Evolutionary conservation across 2,113 vertebrate genomes (phyloP), one percentile per base, ranked within the genome.

Genomic region (Pomatostomus ruficeps): DNA sequence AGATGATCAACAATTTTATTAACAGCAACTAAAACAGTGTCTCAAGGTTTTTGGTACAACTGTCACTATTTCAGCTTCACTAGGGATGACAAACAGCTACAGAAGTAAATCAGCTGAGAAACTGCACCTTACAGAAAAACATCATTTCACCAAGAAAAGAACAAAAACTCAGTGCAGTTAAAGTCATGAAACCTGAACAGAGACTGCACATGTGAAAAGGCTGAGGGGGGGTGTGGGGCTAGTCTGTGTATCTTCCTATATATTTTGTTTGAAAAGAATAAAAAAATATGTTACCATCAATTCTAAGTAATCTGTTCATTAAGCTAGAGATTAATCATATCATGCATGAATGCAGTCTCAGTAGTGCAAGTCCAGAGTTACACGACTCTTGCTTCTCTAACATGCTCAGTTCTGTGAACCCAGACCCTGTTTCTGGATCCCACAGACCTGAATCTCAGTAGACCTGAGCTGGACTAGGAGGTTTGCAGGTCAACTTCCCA

Each of bases 141-240:
- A 48, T 11, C 1, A 63, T 38, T 94, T 79, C 49, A 85, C 16
- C 4, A 5, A 36, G 20, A 36, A 72, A 46, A 65, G 8, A 65
- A 66, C 17, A 76, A 67, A 75, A 75, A 1, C 5, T 58, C 49
- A 26, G 7, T 80, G 76, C 36, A 85, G 19, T 18, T 45, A 18
- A 59, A 89, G 10, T n/a, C 25, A 85, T 7, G 48, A 72, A 75
- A 83, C 11, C 16, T 40, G 5, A 88, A 48, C 22, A 82, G 40
- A 75, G 9, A 55, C 9, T 48, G 67, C 77, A 84, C 14, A 55
- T 6, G 12, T 20, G 31, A 66, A 43, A 79, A 48, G 1, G 6
- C 1, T 16, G 17, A 4, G 3, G 8, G 4, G 8, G 3, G 33
- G 5, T 0, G 4, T 0, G 3, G 5, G 2, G 5, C 2, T 5